These are phyloP conservation scores for Varecia variegata DNA, from an alignment of 2,797 vertebrate genomes.

Conservation along the genomic window DNA sequence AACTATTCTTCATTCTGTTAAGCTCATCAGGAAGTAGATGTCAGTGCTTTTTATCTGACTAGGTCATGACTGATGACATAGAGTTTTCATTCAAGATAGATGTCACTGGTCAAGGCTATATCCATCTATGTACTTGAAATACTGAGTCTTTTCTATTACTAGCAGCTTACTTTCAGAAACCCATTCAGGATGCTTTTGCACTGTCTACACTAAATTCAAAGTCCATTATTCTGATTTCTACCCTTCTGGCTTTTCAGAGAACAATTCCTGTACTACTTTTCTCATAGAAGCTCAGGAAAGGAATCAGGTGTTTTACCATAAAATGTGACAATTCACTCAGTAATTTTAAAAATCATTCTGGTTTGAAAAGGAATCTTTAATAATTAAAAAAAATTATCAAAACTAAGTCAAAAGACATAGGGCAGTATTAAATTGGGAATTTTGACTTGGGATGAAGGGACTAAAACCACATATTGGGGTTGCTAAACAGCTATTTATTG, in stretches of 20 bases:
- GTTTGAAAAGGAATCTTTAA: neutral
- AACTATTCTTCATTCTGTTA: slow-evolving; percentile 25
- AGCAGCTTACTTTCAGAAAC: neutral
- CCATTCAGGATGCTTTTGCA: neutral
- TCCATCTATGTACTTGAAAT: slow-evolving; percentile 30
- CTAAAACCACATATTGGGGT: neutral
- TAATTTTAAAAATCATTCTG: neutral
- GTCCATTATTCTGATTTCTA: neutral
- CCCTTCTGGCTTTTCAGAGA: neutral
- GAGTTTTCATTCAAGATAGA: slow-evolving; percentile 55
- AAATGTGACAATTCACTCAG: neutral
- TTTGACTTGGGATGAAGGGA: neutral
- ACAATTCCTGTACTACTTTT: neutral
- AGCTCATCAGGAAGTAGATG: slow-evolving; percentile 54
- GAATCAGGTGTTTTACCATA: neutral
- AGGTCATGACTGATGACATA: neutral
- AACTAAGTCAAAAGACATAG: neutral
- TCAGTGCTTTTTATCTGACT: slow-evolving; percentile 50
- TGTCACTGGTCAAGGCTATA: slow-evolving; percentile 52
- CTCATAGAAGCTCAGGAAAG: neutral
- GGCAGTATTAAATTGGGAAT: neutral
- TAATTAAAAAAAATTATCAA: neutral
- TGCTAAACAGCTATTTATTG: neutral
- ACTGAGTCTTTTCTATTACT: neutral
- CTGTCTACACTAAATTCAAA: neutral